Evolutionary conservation across 2,888 invertebrate species (phyloP).

Genomic region (Galerucella calmariensis): DNA sequence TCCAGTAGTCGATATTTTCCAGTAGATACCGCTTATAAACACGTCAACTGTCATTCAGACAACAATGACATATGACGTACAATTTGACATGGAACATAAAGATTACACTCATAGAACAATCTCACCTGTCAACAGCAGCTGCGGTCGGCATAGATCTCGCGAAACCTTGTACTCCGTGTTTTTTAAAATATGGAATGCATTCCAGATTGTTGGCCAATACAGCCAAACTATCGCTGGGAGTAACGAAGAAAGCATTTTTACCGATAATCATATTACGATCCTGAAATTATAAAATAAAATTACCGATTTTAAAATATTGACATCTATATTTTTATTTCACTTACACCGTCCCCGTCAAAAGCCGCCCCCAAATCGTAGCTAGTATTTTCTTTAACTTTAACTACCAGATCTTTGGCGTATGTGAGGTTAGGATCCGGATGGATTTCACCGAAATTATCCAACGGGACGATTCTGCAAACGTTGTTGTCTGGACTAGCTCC

Average conservation of each 20-base stretch:
- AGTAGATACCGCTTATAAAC: too few species aligned
- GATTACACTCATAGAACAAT: too few species aligned
- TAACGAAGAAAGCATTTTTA: slow-evolving; percentile 94
- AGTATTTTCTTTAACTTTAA: slow-evolving; percentile 68
- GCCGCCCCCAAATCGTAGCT: slow-evolving; percentile 89
- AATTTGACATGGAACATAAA: not conserved
- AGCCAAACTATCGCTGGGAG: slow-evolving; percentile 96
- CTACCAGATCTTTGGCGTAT: slow-evolving; percentile 82
- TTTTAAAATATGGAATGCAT: slow-evolving; percentile 93
- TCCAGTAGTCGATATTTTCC: too few species aligned
- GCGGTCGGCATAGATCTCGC: slow-evolving; percentile 99
- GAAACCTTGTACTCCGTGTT: slow-evolving; percentile 85
- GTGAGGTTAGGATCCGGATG: slow-evolving; percentile 98
- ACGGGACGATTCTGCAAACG: slow-evolving; percentile 80
- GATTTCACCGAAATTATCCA: slow-evolving; percentile 95
- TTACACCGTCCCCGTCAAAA: slow-evolving; percentile 95
- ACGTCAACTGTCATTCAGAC: too few species aligned
- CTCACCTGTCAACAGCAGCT: slow-evolving; percentile 85
- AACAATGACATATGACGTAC: too few species aligned
- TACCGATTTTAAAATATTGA: not conserved
- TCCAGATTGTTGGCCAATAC: slow-evolving; percentile 91
- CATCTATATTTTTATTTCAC: slow-evolving; percentile 20
- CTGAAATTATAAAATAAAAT: slow-evolving; percentile 60
- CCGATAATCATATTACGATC: slow-evolving; percentile 99
- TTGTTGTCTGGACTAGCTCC: slow-evolving; percentile 76